Base-by-base conservation (phyloP, 2,797 vertebrate species). In the Mus spretus region DNA sequence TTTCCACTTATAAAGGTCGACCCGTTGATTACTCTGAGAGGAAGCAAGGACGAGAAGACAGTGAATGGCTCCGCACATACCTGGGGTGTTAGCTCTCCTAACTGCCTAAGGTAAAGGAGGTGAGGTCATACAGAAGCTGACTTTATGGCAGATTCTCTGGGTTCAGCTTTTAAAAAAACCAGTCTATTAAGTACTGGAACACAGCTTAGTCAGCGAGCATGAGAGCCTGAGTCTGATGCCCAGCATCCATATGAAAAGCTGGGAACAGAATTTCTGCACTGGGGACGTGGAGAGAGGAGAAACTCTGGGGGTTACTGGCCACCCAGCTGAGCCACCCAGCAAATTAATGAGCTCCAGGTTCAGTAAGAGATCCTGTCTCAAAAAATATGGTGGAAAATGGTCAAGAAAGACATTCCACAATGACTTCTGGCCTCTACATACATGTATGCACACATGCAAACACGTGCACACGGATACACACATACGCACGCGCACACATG, bases 1-100 rank as follows among this genome's bases (percentile, higher is more conserved):
- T 95, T 98, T 99, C 99, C 99, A 99, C 11, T 99, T 99, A 93
- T 99, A 99, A 89, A 99, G 98, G 96, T 99, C 99, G 40, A 99
- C 99, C 0, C 99, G 99, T 96, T 99, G 99, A 98, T 99, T 99
- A 97, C 99, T 99, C 99, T 99, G 98, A 50, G 98, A 97, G 96
- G 15, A 97, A 59, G 98, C 3, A 75, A 87, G 75, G 89, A 17
- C 92, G 78, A 96, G 55, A 50, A 97, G 84, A 82, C 7, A 37
- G 14, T 6, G 12, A 82, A 83, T 84, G 55, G 37, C 20, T 19
- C 22, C 61, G 26, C 12, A 8, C 61, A 92, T 28, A 53, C 70
- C 70, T 37, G 70, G 70, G n/a, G 70, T 20, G 1, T 17, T n/a
- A 72, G 70, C 17, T 79, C 67, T 44, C 44, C 12, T 3, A 26